Conservation (phyloP, 2,888 invertebrate species). For the Cyrtodaria siliqua region DNA sequence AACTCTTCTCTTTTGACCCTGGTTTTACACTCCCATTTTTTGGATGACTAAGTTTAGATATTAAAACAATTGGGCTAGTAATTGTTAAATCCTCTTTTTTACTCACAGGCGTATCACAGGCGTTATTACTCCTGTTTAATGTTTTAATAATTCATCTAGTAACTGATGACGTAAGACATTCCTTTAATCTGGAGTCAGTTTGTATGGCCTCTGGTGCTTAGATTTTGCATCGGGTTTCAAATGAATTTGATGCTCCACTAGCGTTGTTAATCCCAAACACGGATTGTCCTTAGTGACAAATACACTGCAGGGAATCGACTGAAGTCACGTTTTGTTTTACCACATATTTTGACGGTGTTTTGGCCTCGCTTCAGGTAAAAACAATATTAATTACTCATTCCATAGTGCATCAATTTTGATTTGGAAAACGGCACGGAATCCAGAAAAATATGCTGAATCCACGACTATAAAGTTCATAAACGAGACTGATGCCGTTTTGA, state of each 20-base stretch:
- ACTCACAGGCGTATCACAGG: too few species aligned
- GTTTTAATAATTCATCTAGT: conserved; percentile 40
- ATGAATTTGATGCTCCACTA: conserved; percentile 20
- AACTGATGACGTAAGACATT: conserved; percentile 28
- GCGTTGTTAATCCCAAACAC: conserved; percentile 12
- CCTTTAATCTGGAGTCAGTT: conserved; percentile 24
- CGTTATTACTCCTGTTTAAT: conserved; percentile 22
- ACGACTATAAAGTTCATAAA: too few species aligned
- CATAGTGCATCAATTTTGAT: too few species aligned
- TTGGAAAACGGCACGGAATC: too few species aligned
- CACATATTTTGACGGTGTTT: too few species aligned
- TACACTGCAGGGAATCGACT: too few species aligned
- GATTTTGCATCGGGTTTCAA: conserved; percentile 24
- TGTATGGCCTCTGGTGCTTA: conserved; percentile 37
- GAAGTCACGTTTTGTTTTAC: too few species aligned
- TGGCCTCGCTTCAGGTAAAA: too few species aligned
- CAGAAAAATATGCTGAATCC: too few species aligned
- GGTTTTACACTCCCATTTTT: conserved; percentile 13
- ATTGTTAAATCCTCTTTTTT: conserved; percentile 31
- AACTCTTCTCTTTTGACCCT: conserved; percentile 31
- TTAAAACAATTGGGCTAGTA: conserved; percentile 35
- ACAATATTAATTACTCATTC: too few species aligned
- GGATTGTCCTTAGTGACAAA: conserved; percentile 27
- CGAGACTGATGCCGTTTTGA: too few species aligned
- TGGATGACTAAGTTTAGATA: conserved; percentile 34